phyloP scores from a whole-genome alignment of 2,888 invertebrate species.

The Agrochola macilenta region DNA sequence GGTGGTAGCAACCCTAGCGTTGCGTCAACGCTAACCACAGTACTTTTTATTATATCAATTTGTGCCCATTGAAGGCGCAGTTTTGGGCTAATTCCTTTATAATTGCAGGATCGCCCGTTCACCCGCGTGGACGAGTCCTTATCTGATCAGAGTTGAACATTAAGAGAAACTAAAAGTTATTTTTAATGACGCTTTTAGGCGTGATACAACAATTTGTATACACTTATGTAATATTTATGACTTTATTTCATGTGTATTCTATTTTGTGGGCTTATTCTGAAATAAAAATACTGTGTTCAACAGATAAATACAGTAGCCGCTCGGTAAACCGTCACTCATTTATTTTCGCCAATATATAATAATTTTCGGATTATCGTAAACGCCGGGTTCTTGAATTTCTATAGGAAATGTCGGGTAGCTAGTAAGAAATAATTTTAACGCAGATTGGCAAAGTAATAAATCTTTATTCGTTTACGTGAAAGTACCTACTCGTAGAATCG shows the following conservation, averaged over 20 bases:
- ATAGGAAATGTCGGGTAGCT: too few relatives aligned
- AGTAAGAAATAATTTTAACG: too few relatives aligned
- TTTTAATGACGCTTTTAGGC: constrained; percentile 76
- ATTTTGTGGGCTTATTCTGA: not conserved
- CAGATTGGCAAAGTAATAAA: too few relatives aligned
- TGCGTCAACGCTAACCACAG: constrained; percentile 78
- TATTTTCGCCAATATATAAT: too few relatives aligned
- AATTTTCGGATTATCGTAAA: too few relatives aligned
- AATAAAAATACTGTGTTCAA: not conserved
- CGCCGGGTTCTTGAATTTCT: too few relatives aligned
- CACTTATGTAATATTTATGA: constrained; percentile 63
- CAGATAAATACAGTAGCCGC: not conserved
- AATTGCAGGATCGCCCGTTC: constrained; percentile 87
- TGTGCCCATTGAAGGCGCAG: constrained; percentile 88
- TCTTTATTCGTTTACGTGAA: too few relatives aligned
- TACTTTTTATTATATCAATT: constrained; percentile 90
- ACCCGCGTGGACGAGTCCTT: constrained; percentile 81
- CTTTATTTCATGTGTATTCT: constrained; percentile 43
- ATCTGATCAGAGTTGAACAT: constrained; percentile 83
- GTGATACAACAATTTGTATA: constrained; percentile 73
- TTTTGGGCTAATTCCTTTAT: constrained; percentile 90
- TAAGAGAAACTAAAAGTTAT: constrained; percentile 80
- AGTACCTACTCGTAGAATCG: too few relatives aligned
- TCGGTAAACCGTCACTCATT: too few relatives aligned
- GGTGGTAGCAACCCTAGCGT: constrained; percentile 68